phyloP scores from a whole-genome alignment of 2,797 vertebrate species.

The Eptatretus atami region DNA sequence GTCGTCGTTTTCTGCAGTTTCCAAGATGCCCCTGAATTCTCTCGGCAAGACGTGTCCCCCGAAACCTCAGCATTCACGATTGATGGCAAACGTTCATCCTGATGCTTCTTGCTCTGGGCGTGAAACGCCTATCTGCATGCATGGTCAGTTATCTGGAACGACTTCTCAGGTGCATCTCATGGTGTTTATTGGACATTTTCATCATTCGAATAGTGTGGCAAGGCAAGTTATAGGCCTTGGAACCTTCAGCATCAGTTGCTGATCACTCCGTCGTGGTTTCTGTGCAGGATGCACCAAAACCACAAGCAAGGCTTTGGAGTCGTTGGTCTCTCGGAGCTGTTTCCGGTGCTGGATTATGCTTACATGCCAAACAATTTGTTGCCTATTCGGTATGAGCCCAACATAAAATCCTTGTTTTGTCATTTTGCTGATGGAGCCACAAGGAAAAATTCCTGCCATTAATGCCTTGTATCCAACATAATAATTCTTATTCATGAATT shows the following conservation, averaged over 20 bases:
- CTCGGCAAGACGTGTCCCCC: too few species aligned
- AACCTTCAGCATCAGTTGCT: neutral
- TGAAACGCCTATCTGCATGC: conserved; percentile 46
- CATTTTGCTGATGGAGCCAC: neutral
- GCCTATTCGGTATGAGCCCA: conserved; percentile 24
- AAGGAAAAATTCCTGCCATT: neutral
- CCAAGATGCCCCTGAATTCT: too few species aligned
- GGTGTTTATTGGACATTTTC: neutral
- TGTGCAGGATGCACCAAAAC: conserved; percentile 42
- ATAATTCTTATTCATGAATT: too few species aligned
- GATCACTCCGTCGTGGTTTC: neutral
- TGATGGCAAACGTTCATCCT: conserved; percentile 21
- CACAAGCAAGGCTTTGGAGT: conserved; percentile 72
- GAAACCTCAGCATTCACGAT: too few species aligned
- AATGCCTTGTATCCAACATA: too few species aligned
- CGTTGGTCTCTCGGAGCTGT: conserved; percentile 79
- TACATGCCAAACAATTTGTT: conserved; percentile 86
- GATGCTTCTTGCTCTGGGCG: conserved; percentile 73
- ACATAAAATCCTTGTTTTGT: neutral
- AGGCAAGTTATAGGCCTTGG: neutral
- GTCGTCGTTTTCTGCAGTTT: too few species aligned
- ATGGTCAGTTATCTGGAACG: conserved; percentile 60
- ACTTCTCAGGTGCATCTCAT: conserved; percentile 42
- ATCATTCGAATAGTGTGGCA: neutral
- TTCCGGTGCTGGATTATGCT: conserved; percentile 75